phyloP scores from a whole-genome alignment of 2,113 vertebrate genomes.

The Perca fluviatilis region DNA sequence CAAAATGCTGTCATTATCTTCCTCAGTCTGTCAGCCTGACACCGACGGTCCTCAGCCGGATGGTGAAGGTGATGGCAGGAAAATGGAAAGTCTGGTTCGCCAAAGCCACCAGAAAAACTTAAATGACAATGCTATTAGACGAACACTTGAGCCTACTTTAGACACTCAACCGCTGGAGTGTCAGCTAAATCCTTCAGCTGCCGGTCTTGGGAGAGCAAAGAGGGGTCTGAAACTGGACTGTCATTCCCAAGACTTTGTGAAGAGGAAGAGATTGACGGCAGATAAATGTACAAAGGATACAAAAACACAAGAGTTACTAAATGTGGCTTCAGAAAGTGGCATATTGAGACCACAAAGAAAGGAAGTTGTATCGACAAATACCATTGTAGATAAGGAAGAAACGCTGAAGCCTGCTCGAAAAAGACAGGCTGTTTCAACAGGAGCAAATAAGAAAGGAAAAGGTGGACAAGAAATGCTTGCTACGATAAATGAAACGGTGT shows the following conservation, averaged over 20 bases:
- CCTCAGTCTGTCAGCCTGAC: slow-evolving; percentile 8
- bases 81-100: not conserved
- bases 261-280: slow-evolving; percentile 51
- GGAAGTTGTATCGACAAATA: not conserved
- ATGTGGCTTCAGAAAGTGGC: not conserved
- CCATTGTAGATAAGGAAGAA: not conserved
- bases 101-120: slow-evolving; percentile 19
- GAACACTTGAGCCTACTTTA: not conserved
- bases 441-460: slow-evolving; percentile 48
- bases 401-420: not conserved
- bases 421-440: slow-evolving; percentile 14
- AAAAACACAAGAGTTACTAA: not conserved
- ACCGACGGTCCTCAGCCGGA: not conserved
- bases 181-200: slow-evolving; percentile 1
- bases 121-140: not conserved
- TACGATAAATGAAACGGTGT: not conserved
- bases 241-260: slow-evolving; percentile 21
- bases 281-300: not conserved
- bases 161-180: slow-evolving; percentile 13
- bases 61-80: not conserved
- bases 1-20: not conserved
- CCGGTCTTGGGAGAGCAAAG: slow-evolving; percentile 33
- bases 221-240: slow-evolving; percentile 20
- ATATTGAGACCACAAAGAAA: not conserved
- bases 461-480: slow-evolving; percentile 1